Base-by-base conservation (phyloP, 2,888 invertebrate genomes). In the Acleris holmiana region DNA sequence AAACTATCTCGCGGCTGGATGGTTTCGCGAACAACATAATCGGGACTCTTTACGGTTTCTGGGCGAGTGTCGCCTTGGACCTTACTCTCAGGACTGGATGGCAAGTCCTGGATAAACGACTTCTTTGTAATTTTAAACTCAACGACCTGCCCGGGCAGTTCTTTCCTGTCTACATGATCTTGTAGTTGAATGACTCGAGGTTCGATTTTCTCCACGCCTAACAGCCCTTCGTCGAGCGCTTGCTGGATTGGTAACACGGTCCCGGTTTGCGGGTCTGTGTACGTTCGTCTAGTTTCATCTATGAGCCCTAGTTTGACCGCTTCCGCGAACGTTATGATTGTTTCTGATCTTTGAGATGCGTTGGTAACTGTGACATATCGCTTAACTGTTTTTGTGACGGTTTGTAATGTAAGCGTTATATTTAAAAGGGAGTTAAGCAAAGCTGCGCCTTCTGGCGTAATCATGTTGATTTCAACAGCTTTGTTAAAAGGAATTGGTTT, bases 401-500 rank as follows among this genome's bases (percentile, higher is more conserved):
- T 97, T 82, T 97, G 96, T 18, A 97, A 95, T 2, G 98, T 98
- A 46, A 98, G 94, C 10, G 97, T 97, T 59, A 99, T 97, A 81
- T 97, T 97, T 60, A 98, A 88, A 60, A 98, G 91, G 76, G 97
- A 97, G 86, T 96, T 97, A 67, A 97, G 93, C 79, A 97, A 93
- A 65, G 97, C 95, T 53, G 98, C 98, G 65, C 98, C 98, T 86
- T 97, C 97, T 0, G 97, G 95, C 13, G 97, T 96, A 41, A 98
- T 96, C 75, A 97, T 93, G 77, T 97, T 96, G 64, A 95, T 94
- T 83, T 96, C 95, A 67, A 98, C 96, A 35, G 98, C 98, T 80
- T 96, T 96, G 77, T 98, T 96, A 67, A 98, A 94, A 68, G 97
- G 96, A 79, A 97, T 94, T 57, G 95, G 94, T 78, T 94, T 95